Percentiles rank a stretch among this genome's conserved stretches.
These are phyloP conservation scores for Drosophila azteca DNA, from an alignment of 1,140 invertebrate genomes.

Conservation along the genomic window DNA sequence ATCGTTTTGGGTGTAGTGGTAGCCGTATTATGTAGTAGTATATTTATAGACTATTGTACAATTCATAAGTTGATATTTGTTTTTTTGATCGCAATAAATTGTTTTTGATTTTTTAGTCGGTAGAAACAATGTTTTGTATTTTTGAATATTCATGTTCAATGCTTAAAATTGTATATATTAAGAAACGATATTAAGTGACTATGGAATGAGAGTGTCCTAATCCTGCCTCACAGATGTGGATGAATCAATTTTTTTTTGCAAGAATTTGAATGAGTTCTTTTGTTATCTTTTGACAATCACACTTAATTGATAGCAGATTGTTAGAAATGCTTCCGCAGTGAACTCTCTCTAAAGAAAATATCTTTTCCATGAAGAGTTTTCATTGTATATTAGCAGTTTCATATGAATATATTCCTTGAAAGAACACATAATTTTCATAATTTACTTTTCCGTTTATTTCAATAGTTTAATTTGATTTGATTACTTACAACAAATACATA, in stretches of 20 bases:
- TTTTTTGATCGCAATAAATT: conserved; percentile 65
- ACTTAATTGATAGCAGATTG: not conserved
- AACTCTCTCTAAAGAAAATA: too few species aligned
- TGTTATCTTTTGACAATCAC: too few species aligned
- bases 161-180: not conserved
- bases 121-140: conserved; percentile 21
- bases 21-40: conserved; percentile 34
- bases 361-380: too few species aligned
- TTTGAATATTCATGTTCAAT: not conserved
- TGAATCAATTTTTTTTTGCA: too few species aligned
- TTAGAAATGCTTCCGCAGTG: too few species aligned
- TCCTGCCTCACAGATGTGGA: not conserved
- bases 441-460: conserved; percentile 35
- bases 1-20: conserved; percentile 62
- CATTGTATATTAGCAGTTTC: too few species aligned
- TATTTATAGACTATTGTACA: conserved; percentile 46
- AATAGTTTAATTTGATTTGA: conserved; percentile 49
- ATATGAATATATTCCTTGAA: not conserved
- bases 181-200: too few species aligned
- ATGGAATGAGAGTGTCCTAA: too few species aligned
- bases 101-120: conserved; percentile 62
- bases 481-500: conserved; percentile 72
- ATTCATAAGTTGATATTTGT: conserved; percentile 66
- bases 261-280: too few species aligned
- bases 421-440: not conserved